Evolutionary conservation across 2,797 vertebrate genomes (phyloP).

Genomic region (Sebastes diploproa): DNA sequence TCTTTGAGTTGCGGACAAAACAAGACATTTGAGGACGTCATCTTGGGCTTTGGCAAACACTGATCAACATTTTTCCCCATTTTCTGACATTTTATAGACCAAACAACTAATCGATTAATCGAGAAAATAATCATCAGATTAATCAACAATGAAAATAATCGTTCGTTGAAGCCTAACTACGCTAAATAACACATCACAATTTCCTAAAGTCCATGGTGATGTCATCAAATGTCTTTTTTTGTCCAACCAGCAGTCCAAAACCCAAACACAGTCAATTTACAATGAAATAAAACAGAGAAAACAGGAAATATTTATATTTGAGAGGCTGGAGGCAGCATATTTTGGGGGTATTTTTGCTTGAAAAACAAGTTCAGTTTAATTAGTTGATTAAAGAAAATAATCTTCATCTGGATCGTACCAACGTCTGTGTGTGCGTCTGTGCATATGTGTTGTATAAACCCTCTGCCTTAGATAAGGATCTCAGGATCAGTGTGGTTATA

Average conservation of each 20-base stretch:
- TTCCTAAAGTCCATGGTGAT: not conserved
- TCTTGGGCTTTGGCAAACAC: too few relatives aligned
- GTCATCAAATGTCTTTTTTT: not conserved
- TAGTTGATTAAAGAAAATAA: not conserved
- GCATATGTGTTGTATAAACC: conserved; percentile 24
- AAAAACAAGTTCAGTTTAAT: not conserved
- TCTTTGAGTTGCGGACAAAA: too few relatives aligned
- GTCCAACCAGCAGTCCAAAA: not conserved
- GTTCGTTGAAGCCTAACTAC: too few relatives aligned
- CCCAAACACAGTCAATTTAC: not conserved
- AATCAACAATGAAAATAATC: too few relatives aligned
- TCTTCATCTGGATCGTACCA: not conserved
- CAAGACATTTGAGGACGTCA: too few relatives aligned
- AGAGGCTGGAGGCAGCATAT: not conserved
- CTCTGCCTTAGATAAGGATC: conserved; percentile 67
- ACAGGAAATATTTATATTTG: not conserved
- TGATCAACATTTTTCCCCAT: too few relatives aligned
- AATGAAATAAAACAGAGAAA: not conserved
- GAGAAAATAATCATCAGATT: too few relatives aligned
- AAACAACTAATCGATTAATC: too few relatives aligned
- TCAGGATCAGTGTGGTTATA: conserved; percentile 80
- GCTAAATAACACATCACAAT: not conserved
- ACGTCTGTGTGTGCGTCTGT: not conserved
- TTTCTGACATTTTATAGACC: too few relatives aligned
- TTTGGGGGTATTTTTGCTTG: not conserved